phyloP scores from a whole-genome alignment of 1,140 invertebrate species.

The Sitodiplosis mosellana region DNA sequence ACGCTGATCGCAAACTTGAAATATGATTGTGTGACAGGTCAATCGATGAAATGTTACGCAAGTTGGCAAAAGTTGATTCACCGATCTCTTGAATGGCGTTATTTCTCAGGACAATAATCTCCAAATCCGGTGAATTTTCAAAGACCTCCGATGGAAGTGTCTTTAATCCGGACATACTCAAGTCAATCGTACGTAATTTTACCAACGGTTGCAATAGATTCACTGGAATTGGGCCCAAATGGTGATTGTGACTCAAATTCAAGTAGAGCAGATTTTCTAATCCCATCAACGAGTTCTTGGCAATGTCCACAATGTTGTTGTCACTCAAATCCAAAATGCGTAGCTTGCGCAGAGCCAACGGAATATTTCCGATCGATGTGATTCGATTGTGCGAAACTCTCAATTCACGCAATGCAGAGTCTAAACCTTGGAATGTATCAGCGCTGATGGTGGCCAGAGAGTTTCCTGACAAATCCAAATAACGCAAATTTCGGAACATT shows the following conservation, averaged over 20 bases:
- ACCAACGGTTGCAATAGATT: constrained; percentile 37
- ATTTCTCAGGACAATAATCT: constrained; percentile 41
- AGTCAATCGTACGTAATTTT: constrained; percentile 44
- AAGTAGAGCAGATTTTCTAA: constrained; percentile 48
- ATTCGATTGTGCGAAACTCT: constrained; percentile 61
- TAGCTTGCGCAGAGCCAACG: constrained; percentile 42
- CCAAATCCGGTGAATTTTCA: constrained; percentile 40
- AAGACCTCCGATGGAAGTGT: constrained; percentile 50
- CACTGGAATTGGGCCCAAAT: constrained; percentile 37
- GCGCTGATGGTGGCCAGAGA: constrained; percentile 48
- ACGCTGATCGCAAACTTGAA: constrained; percentile 46
- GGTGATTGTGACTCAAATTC: constrained; percentile 58
- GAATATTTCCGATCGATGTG: constrained; percentile 38
- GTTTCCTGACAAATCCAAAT: constrained; percentile 61
- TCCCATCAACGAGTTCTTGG: constrained; percentile 44
- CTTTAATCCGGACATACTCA: constrained; percentile 52
- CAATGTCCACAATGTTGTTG: constrained; percentile 53
- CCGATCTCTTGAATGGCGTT: constrained; percentile 51
- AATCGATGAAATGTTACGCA: constrained; percentile 47
- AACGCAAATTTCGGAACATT: constrained; percentile 51
- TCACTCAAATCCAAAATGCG: constrained; percentile 55
- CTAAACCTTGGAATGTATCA: constrained; percentile 55
- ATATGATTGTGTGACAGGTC: constrained; percentile 61
- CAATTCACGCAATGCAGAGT: constrained; percentile 48
- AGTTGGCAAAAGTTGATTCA: constrained; percentile 49